Conservation (phyloP, 2,797 vertebrate species). For the Onychomys arenicola region DNA sequence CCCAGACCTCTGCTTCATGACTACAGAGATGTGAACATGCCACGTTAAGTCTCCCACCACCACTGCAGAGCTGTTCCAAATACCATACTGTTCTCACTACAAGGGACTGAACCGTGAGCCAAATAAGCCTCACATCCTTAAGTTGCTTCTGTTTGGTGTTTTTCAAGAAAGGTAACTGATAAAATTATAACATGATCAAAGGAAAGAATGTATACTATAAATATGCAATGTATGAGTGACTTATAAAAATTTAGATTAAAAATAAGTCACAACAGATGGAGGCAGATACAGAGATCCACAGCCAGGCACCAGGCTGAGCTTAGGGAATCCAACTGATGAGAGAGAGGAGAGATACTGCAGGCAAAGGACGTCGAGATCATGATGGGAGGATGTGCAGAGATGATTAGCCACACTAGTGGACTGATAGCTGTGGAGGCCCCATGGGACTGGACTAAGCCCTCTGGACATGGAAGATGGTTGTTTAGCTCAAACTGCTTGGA, state of each 20-base stretch:
- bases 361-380: no score
- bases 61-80: not conserved
- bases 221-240: not conserved
- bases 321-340: no score
- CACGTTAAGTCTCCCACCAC: not conserved
- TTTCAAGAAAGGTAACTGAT: not conserved
- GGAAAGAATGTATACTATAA: not conserved
- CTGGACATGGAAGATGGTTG: no score
- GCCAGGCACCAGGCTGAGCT: no score
- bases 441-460: no score
- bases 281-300: no score
- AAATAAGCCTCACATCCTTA: not conserved
- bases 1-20: not conserved
- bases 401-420: no score
- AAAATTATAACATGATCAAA: not conserved
- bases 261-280: constrained; percentile 17
- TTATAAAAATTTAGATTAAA: constrained; percentile 15
- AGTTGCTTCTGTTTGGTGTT: not conserved
- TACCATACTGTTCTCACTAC: not conserved
- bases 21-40: not conserved
- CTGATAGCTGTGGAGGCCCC: no score
- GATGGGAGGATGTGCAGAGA: no score
- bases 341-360: no score
- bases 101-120: not conserved
- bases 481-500: no score